Conservation (phyloP, 64 coral and sea anemone genomes). For the Hydrozoanthus tunicans region DNA sequence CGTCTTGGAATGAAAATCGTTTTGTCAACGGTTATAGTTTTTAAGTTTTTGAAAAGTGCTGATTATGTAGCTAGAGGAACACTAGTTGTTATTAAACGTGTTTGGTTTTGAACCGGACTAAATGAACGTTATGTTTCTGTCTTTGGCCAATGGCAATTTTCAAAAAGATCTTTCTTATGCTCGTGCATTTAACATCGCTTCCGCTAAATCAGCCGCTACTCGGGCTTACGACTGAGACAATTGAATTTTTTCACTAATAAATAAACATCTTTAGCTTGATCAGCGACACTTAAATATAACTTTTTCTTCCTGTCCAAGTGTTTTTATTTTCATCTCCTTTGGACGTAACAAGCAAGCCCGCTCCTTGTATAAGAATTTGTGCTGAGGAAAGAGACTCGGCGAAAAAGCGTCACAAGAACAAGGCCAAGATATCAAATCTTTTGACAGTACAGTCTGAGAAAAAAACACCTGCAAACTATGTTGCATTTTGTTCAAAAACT, state of each 20-base stretch:
- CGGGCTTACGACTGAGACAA: background rate
- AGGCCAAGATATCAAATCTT: no score
- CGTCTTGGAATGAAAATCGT: no score
- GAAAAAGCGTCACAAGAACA: no score
- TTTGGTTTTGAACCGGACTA: background rate
- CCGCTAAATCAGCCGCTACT: background rate
- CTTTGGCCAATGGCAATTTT: background rate
- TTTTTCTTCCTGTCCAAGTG: background rate
- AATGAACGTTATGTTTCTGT: background rate
- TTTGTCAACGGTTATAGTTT: no score
- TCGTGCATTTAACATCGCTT: no score
- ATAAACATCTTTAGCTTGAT: background rate
- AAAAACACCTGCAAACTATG: no score
- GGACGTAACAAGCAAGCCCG: constrained; percentile 4
- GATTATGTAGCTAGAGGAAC: background rate
- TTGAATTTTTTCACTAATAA: background rate
- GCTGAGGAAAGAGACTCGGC: no score
- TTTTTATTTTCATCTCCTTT: constrained; percentile 23
- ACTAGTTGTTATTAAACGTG: background rate
- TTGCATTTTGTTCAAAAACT: no score
- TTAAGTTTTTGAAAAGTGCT: no score
- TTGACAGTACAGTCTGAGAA: no score
- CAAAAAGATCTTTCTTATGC: background rate
- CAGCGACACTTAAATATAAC: background rate
- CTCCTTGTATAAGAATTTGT: no score